Percentiles rank a stretch among this genome's conserved stretches.
These are phyloP conservation scores for Solenopsis fugax DNA, from an alignment of 1,140 invertebrate species.

Conservation along the genomic window DNA sequence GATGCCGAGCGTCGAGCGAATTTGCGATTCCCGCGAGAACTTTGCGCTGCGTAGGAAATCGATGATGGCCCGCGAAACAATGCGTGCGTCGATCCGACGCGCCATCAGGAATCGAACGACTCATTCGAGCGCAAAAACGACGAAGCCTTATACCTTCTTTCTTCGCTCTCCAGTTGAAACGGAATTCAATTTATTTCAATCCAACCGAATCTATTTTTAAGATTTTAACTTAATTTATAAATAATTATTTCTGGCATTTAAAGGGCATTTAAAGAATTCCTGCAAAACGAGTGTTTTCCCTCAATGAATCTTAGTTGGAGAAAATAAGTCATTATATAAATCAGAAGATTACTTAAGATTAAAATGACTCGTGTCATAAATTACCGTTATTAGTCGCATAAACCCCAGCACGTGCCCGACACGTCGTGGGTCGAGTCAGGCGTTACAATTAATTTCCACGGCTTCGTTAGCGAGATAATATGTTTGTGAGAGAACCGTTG, in stretches of 20 bases:
- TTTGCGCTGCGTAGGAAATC: conserved; percentile 24
- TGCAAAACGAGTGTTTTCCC: background rate
- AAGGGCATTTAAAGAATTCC: background rate
- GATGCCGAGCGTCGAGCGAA: conserved; percentile 43
- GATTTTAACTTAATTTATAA: background rate
- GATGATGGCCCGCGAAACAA: conserved; percentile 29
- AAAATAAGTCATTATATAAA: conserved; percentile 22
- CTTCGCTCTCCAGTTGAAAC: background rate
- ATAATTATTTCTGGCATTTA: background rate
- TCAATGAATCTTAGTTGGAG: background rate
- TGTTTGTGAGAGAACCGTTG: conserved; percentile 28
- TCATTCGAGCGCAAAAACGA: background rate
- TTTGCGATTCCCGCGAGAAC: conserved; percentile 51
- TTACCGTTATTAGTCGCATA: conserved; percentile 41
- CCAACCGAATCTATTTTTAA: background rate
- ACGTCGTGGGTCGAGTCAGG: conserved; percentile 34
- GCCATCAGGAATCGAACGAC: background rate
- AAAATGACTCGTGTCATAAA: conserved; percentile 9
- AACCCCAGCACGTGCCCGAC: conserved; percentile 24
- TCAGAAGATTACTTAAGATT: background rate
- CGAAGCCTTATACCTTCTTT: background rate
- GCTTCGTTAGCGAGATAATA: conserved; percentile 56
- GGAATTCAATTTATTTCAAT: background rate
- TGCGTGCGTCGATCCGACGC: background rate
- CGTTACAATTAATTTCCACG: conserved; percentile 57